phyloP scores from a whole-genome alignment of 2,797 vertebrate species.

The Cossypha polioptera region DNA sequence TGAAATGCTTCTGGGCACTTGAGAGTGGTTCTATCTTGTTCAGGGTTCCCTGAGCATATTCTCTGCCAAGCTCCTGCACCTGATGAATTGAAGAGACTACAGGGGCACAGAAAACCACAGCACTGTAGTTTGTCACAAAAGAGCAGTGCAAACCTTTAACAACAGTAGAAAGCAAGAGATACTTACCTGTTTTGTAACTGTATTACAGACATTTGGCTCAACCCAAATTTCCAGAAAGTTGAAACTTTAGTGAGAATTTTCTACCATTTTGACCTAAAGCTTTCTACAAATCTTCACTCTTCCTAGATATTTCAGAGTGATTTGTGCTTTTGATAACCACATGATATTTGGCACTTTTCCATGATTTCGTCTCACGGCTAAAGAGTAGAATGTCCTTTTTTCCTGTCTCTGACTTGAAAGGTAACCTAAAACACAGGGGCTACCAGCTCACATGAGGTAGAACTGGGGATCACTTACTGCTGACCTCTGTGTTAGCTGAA shows the following conservation, averaged over 20 bases:
- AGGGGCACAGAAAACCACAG: slow-evolving; percentile 1
- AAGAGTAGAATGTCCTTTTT: neutral
- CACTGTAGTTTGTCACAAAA: neutral
- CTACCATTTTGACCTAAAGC: slow-evolving; percentile 3
- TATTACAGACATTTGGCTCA: neutral
- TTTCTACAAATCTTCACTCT: neutral
- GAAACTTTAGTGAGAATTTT: neutral
- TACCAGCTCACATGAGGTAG: neutral
- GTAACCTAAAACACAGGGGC: neutral
- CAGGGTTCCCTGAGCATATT: neutral
- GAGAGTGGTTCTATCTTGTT: neutral
- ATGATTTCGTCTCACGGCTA: neutral
- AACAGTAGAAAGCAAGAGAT: neutral
- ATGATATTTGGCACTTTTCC: neutral
- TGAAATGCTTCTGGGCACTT: neutral
- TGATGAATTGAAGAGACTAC: neutral
- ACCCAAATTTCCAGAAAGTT: slow-evolving; percentile 23
- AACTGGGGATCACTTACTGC: neutral
- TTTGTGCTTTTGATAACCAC: neutral
- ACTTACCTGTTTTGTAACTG: neutral
- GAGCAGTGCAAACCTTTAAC: neutral
- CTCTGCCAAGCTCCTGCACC: neutral
- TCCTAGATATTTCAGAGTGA: neutral
- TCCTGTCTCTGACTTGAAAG: neutral
- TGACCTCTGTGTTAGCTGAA: neutral